Conservation (phyloP, 2,888 invertebrate genomes). For the Polyommatus icarus region DNA sequence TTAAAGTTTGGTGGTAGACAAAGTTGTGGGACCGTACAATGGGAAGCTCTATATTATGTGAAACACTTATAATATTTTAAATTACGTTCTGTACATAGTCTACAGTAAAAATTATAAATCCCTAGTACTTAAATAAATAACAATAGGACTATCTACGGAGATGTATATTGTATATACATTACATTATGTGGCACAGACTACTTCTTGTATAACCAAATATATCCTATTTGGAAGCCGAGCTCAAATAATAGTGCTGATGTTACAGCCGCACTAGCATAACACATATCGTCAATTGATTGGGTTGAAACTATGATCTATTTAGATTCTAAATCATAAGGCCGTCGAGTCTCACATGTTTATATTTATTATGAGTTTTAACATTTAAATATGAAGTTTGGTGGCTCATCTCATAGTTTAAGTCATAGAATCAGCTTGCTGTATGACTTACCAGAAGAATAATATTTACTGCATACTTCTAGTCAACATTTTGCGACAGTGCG, state of each 20-base stretch:
- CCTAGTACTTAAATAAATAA: conserved; percentile 68
- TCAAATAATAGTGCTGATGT: conserved; percentile 31
- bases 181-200: conserved; percentile 74
- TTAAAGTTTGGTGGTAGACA: conserved; percentile 55
- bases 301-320: background rate
- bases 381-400: background rate
- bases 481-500: background rate
- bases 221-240: conserved; percentile 34
- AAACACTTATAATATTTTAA: conserved; percentile 61
- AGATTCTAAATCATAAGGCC: too few species aligned
- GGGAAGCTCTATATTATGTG: conserved; percentile 72
- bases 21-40: conserved; percentile 55
- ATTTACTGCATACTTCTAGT: background rate
- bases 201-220: conserved; percentile 45
- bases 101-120: conserved; percentile 63
- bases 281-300: background rate
- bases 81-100: conserved; percentile 59
- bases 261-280: background rate
- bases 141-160: conserved; percentile 71
- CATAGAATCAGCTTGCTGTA: background rate
- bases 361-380: background rate
- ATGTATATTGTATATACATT: conserved; percentile 68
- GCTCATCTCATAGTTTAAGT: background rate
- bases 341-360: background rate
- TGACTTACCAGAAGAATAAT: background rate